A percentile compares a stretch with the other conserved stretches of the same genome.
phyloP scores from a whole-genome alignment of 2,888 invertebrate genomes.

The Acrocera orbiculus region DNA sequence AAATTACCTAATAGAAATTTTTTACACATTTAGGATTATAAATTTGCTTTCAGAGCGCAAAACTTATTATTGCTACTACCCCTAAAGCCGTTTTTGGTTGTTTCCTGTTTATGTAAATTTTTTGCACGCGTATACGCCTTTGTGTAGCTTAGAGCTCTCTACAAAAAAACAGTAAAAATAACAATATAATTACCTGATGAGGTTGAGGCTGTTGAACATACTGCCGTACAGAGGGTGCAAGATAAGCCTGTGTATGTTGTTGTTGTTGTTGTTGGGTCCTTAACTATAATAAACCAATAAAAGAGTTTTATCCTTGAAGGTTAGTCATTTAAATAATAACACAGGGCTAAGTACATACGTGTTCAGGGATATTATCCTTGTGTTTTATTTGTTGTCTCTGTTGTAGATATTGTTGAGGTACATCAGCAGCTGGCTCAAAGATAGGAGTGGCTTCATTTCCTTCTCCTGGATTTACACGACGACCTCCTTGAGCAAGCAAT shows the following conservation, averaged over 20 bases:
- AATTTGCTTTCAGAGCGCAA: too few species aligned
- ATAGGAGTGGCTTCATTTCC: constrained; percentile 30
- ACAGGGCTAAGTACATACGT: constrained; percentile 14
- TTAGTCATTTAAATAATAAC: background rate
- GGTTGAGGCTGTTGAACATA: constrained; percentile 22
- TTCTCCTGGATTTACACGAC: constrained; percentile 23
- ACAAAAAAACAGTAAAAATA: too few species aligned
- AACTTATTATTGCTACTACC: too few species aligned
- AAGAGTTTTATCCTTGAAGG: background rate
- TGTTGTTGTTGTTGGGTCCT: constrained; percentile 19
- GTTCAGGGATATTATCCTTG: constrained; percentile 29
- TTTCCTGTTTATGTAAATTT: too few species aligned
- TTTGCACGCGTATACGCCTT: too few species aligned
- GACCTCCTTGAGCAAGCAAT: constrained; percentile 27
- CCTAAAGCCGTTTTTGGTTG: too few species aligned
- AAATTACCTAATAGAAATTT: too few species aligned
- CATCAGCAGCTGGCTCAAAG: constrained; percentile 32
- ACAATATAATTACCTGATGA: constrained; percentile 24
- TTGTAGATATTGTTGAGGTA: constrained; percentile 33
- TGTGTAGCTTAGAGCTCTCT: too few species aligned
- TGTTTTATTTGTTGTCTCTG: constrained; percentile 33
- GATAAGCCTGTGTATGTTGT: constrained; percentile 22
- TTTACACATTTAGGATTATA: too few species aligned
- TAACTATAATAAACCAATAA: constrained; percentile 17
- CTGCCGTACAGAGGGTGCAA: constrained; percentile 28